A percentile compares a stretch with the other conserved stretches of the same genome.
These are phyloP conservation scores for Galerucella pusilla DNA, from an alignment of 2,888 invertebrate genomes.

Conservation along the genomic window DNA sequence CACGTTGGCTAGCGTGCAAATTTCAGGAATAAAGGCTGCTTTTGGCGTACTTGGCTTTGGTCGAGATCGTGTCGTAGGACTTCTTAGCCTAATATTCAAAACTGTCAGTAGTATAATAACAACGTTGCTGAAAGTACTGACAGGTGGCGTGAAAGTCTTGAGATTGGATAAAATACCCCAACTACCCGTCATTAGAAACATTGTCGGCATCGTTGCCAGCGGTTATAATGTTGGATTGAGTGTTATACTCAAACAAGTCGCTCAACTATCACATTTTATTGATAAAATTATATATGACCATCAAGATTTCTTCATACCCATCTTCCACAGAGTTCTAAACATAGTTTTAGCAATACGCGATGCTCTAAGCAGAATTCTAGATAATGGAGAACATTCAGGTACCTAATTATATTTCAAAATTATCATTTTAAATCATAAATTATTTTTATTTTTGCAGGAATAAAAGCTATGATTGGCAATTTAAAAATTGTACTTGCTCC, in stretches of 20 bases:
- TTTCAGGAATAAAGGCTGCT: slow-evolving; percentile 28
- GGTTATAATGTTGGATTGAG: neutral
- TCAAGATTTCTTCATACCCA: slow-evolving; percentile 44
- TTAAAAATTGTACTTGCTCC: slow-evolving; percentile 16
- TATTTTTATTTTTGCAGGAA: slow-evolving; percentile 5
- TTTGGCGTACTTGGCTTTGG: slow-evolving; percentile 12
- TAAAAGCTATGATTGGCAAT: slow-evolving; percentile 20
- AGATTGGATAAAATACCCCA: slow-evolving; percentile 24
- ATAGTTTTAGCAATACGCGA: slow-evolving; percentile 40
- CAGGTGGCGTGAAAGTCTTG: neutral
- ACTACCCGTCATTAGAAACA: slow-evolving; percentile 36
- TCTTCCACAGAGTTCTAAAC: slow-evolving; percentile 39
- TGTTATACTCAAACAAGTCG: neutral
- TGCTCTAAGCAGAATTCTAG: slow-evolving; percentile 33
- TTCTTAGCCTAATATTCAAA: neutral
- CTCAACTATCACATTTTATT: slow-evolving; percentile 30
- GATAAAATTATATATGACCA: slow-evolving; percentile 32
- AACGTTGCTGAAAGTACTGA: neutral
- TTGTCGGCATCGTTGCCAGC: slow-evolving; percentile 9
- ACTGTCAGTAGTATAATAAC: neutral
- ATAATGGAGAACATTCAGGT: slow-evolving; percentile 35
- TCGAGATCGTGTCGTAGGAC: slow-evolving; percentile 2
- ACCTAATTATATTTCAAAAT: slow-evolving; percentile 2
- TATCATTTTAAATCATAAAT: neutral
- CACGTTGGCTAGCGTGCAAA: slow-evolving; percentile 15